These are phyloP conservation scores for Hirtodrosophila duncani DNA, from an alignment of 2,888 invertebrate genomes.

Conservation along the genomic window DNA sequence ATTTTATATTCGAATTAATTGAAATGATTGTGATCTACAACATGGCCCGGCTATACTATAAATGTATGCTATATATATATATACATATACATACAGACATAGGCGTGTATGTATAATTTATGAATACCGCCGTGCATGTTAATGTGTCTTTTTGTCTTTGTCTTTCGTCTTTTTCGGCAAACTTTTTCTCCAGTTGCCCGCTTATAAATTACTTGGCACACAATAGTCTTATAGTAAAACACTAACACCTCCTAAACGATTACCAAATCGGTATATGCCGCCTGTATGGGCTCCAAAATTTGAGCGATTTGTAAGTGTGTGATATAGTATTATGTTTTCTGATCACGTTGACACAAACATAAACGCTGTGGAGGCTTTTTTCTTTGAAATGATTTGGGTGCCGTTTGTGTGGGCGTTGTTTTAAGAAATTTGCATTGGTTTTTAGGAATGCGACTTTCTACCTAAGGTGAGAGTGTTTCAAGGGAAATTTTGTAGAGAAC, in stretches of 20 bases:
- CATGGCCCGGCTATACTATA: conserved; percentile 40
- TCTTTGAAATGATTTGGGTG: conserved; percentile 1
- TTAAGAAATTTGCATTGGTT: conserved; percentile 42
- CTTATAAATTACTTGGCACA: conserved; percentile 58
- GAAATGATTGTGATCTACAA: conserved; percentile 71
- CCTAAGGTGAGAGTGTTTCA: no score
- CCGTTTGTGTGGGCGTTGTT: conserved; percentile 34
- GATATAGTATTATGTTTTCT: conserved; percentile 22
- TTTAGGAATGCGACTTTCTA: conserved; percentile 17
- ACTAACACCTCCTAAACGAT: conserved; percentile 65
- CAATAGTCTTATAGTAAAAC: conserved; percentile 40
- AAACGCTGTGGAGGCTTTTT: conserved; percentile 14
- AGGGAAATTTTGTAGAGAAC: no score
- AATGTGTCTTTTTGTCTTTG: conserved; percentile 51
- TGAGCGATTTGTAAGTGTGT: conserved; percentile 13
- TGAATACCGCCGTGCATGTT: conserved; percentile 50
- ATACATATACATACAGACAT: conserved; percentile 10
- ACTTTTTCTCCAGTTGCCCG: conserved; percentile 31
- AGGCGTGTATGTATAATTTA: conserved; percentile 40
- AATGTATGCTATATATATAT: neutral
- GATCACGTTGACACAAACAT: conserved; percentile 26
- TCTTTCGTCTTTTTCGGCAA: conserved; percentile 38
- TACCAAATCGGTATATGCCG: conserved; percentile 21
- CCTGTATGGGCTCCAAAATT: conserved; percentile 11
- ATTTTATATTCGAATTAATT: conserved; percentile 70